phyloP scores from a whole-genome alignment of 1,140 invertebrate species.

The Macrocentrus cingulum region DNA sequence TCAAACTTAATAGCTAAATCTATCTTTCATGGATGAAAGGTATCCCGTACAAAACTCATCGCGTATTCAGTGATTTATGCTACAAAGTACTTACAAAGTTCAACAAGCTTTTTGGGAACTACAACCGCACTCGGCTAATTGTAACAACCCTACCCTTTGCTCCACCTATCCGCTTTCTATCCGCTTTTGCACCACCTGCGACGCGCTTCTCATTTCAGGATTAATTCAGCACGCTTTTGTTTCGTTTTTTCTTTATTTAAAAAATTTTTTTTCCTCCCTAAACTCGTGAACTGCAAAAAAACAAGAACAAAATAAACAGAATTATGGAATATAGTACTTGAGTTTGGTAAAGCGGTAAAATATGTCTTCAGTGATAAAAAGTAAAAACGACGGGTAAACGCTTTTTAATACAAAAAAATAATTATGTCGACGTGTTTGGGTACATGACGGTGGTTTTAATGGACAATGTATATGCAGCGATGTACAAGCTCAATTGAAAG shows the following conservation, averaged over 20 bases:
- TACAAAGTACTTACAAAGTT: constrained; percentile 20
- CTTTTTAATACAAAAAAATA: too few relatives aligned
- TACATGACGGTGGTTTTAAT: too few relatives aligned
- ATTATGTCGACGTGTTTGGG: too few relatives aligned
- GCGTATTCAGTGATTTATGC: constrained; percentile 21
- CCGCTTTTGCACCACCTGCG: constrained; percentile 20
- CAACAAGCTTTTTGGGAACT: constrained; percentile 18
- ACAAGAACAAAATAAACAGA: constrained; percentile 4
- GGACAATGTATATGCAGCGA: too few relatives aligned
- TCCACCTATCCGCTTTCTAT: not conserved
- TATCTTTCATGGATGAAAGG: not conserved
- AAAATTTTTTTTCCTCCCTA: too few relatives aligned
- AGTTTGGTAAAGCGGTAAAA: too few relatives aligned
- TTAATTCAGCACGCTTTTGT: constrained; percentile 8
- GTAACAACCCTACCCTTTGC: constrained; percentile 14
- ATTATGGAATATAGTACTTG: too few relatives aligned
- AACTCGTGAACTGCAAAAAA: not conserved
- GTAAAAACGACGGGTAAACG: too few relatives aligned
- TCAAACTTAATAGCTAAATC: too few relatives aligned
- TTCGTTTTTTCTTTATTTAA: not conserved
- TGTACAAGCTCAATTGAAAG: too few relatives aligned
- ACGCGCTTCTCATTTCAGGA: constrained; percentile 7
- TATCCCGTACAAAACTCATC: constrained; percentile 24
- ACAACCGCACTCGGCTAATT: constrained; percentile 21
- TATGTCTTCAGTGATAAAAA: too few relatives aligned